Conservation (phyloP, 2,113 vertebrate species). For the Phainopepla nitens region DNA sequence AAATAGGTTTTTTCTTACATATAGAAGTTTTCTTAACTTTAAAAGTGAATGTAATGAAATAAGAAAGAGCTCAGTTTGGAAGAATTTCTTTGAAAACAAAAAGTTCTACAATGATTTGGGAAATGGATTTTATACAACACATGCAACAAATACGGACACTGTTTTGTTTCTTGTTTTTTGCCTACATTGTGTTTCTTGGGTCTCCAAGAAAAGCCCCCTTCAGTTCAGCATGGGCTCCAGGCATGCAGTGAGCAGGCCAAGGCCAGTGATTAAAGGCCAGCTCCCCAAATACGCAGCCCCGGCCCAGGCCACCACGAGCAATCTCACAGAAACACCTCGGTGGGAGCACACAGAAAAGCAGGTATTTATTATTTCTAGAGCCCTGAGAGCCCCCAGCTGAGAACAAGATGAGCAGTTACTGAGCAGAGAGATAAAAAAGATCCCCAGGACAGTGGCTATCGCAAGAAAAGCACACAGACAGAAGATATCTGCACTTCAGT, state of each 20-base stretch:
- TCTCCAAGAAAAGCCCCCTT: background rate
- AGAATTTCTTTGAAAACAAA: background rate
- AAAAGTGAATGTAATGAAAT: background rate
- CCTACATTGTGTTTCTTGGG: background rate
- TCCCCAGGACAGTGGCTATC: background rate
- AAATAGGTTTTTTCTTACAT: background rate
- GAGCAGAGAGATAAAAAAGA: background rate
- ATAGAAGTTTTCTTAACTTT: background rate
- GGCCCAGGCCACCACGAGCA: background rate
- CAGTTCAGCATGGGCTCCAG: background rate
- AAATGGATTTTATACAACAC: background rate
- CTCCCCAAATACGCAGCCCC: accelerated
- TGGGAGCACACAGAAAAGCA: background rate
- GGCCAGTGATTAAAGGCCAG: background rate
- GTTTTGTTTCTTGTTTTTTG: background rate
- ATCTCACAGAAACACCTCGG: background rate
- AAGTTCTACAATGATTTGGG: background rate
- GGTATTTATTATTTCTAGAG: background rate
- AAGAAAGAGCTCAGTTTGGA: background rate
- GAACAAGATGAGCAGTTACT: background rate
- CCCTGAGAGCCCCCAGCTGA: background rate
- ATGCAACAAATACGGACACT: background rate
- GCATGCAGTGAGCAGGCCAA: background rate
- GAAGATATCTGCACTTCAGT: background rate
- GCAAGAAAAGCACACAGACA: background rate